Percentiles rank a stretch among this genome's conserved stretches.
Conservation (phyloP, 2,888 invertebrate genomes). For the Drosophila engyochracea region DNA sequence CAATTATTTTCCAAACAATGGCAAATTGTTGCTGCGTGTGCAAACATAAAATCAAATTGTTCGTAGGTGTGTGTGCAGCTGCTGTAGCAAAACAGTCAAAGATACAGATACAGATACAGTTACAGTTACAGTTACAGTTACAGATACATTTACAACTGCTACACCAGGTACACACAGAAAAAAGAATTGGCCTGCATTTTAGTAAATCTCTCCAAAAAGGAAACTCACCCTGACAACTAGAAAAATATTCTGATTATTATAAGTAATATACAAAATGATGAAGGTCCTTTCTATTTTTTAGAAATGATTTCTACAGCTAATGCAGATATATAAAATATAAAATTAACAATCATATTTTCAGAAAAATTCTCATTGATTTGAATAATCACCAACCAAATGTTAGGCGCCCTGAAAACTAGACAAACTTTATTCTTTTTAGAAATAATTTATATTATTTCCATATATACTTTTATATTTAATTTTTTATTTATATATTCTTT, state of each 20-base stretch:
- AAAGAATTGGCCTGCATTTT: not conserved
- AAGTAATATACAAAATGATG: not conserved
- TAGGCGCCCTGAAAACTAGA: not conserved
- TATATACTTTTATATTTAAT: not conserved
- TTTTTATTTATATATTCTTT: too few relatives aligned
- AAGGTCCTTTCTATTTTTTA: too few relatives aligned
- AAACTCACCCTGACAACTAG: not conserved
- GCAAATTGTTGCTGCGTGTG: conserved; percentile 82
- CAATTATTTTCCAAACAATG: conserved; percentile 84
- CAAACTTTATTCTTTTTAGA: not conserved
- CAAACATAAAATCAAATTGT: conserved; percentile 80
- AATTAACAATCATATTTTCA: not conserved
- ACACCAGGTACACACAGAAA: not conserved
- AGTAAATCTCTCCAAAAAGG: not conserved
- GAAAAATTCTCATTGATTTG: not conserved
- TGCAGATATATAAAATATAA: not conserved
- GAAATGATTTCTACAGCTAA: not conserved
- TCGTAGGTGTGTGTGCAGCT: conserved; percentile 48
- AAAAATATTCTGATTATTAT: fast-evolving
- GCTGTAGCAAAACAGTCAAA: conserved; percentile 31
- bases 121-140: conserved; percentile 25
- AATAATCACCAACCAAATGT: not conserved
- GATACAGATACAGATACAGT: conserved; percentile 26
- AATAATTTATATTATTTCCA: not conserved
- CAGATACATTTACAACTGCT: not conserved